phyloP scores from a whole-genome alignment of 2,113 vertebrate genomes.

The Hippocampus abdominalis region DNA sequence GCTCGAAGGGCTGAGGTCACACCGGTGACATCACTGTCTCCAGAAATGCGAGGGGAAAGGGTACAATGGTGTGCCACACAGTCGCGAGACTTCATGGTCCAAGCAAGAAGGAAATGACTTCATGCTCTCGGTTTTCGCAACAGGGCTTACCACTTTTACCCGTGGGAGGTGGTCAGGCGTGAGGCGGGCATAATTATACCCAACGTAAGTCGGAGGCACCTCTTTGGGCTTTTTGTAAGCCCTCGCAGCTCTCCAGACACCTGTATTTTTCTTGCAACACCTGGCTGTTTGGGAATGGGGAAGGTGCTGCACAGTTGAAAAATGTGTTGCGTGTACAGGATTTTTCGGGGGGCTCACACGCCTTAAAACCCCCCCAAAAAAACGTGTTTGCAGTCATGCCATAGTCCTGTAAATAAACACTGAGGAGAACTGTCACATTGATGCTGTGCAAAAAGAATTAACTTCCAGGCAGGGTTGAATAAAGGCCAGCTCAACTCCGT shows the following conservation, averaged over 20 bases:
- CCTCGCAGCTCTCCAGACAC: constrained; percentile 41
- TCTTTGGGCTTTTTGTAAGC: constrained; percentile 24
- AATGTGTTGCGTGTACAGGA: constrained; percentile 3
- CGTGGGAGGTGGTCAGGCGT: constrained; percentile 37
- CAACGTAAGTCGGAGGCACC: constrained; percentile 23
- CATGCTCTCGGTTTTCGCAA: constrained; percentile 54
- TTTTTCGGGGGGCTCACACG: constrained; percentile 1
- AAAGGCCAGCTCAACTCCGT: not conserved
- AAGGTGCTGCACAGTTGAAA: constrained; percentile 3
- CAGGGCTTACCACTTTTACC: constrained; percentile 53
- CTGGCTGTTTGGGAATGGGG: constrained; percentile 51
- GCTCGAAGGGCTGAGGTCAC: constrained; percentile 50
- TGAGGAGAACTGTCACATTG: not conserved
- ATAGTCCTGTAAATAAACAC: constrained; percentile 2
- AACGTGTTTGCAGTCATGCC: not conserved
- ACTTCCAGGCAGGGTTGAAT: not conserved
- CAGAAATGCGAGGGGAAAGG: constrained; percentile 50
- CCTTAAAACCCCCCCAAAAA: not conserved
- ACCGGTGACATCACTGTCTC: constrained; percentile 71
- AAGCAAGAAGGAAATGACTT: constrained; percentile 64
- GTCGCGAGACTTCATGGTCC: constrained; percentile 58
- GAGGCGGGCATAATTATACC: constrained; percentile 43
- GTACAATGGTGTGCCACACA: constrained; percentile 54
- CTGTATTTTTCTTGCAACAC: constrained; percentile 66
- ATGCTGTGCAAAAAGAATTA: not conserved